These are phyloP conservation scores for Eristalis tenax DNA, from an alignment of 2,888 invertebrate species.

Conservation along the genomic window DNA sequence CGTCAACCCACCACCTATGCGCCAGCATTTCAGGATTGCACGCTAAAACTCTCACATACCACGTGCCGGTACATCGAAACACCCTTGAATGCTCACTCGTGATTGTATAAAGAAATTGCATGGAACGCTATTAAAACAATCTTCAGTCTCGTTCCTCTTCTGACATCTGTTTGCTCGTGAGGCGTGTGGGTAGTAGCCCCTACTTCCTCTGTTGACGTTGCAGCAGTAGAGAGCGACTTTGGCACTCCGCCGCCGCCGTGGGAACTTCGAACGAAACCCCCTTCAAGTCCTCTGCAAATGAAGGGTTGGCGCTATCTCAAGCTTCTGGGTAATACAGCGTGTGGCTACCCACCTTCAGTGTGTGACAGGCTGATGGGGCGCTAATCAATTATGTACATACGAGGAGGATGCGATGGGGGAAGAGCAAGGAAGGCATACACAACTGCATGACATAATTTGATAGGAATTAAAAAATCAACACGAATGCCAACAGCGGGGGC, in stretches of 20 bases:
- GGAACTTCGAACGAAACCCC: slow-evolving; percentile 35
- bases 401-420: background rate
- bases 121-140: background rate
- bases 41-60: slow-evolving; percentile 5
- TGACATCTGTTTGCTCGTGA: slow-evolving; percentile 7
- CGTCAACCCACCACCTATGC: background rate
- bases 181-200: background rate
- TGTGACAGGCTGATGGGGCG: background rate
- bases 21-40: slow-evolving; percentile 10
- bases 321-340: background rate
- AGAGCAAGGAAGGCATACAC: background rate
- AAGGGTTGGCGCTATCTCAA: slow-evolving; percentile 18
- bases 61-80: slow-evolving; percentile 27
- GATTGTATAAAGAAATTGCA: slow-evolving; percentile 15
- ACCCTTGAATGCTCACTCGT: slow-evolving; percentile 41
- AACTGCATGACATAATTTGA: slow-evolving; percentile 41
- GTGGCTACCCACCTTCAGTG: background rate
- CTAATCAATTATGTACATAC: slow-evolving; percentile 49
- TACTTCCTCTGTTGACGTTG: slow-evolving; percentile 18
- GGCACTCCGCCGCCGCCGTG: slow-evolving; percentile 27
- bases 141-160: background rate
- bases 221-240: slow-evolving; percentile 3
- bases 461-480: slow-evolving; percentile 37
- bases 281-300: slow-evolving; percentile 40
- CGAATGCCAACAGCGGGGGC: slow-evolving; percentile 4